phyloP scores from a whole-genome alignment of 2,888 invertebrate species.

The Cerastis leucographa region DNA sequence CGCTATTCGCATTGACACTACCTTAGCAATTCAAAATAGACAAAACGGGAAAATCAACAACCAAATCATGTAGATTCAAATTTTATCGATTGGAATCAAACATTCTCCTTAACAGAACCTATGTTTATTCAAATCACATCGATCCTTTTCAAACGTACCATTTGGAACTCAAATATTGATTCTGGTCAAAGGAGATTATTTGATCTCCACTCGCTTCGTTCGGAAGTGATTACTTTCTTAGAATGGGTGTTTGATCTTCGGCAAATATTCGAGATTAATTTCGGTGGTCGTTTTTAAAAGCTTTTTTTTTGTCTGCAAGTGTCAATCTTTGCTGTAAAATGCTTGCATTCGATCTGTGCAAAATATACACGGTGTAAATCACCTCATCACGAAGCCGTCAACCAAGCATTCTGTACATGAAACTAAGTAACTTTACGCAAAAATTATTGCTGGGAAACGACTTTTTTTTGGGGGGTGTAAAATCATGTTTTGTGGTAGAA shows the following conservation, averaged over 20 bases:
- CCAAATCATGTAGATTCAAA: constrained; percentile 69
- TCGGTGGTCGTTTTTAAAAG: constrained; percentile 42
- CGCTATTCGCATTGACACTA: constrained; percentile 46
- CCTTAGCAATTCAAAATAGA: constrained; percentile 64
- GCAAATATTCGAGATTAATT: constrained; percentile 60
- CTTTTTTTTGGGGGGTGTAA: too few relatives aligned
- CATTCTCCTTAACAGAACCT: constrained; percentile 69
- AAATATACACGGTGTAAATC: too few relatives aligned
- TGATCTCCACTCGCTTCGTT: constrained; percentile 79
- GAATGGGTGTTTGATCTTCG: constrained; percentile 72
- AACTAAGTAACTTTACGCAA: too few relatives aligned
- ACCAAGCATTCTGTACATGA: too few relatives aligned
- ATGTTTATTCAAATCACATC: constrained; percentile 83
- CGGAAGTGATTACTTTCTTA: constrained; percentile 77
- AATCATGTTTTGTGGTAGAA: too few relatives aligned
- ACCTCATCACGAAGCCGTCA: too few relatives aligned
- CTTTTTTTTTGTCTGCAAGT: constrained; percentile 33
- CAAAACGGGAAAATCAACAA: constrained; percentile 58
- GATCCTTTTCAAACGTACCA: constrained; percentile 75
- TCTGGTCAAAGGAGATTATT: constrained; percentile 82
- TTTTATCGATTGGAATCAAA: constrained; percentile 68
- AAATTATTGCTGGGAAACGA: too few relatives aligned
- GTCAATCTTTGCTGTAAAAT: constrained; percentile 40
- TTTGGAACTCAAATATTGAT: constrained; percentile 80
- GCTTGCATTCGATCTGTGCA: constrained; percentile 20